A percentile compares a stretch with the other conserved stretches of the same genome.
Conservation (phyloP, 2,888 invertebrate genomes). For the Ochlodes sylvanus region DNA sequence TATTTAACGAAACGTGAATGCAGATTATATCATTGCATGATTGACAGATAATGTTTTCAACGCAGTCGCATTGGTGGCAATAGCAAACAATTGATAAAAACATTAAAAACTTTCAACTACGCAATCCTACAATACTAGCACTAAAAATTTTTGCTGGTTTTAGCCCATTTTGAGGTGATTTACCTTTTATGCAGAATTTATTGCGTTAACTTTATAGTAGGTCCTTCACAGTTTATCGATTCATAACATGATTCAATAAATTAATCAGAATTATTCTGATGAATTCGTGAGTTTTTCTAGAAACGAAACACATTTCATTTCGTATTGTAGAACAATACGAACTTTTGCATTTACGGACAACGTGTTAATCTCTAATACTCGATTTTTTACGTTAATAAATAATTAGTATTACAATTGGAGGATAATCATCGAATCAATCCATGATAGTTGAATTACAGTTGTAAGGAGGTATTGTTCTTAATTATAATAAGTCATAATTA, state of each 20-base stretch:
- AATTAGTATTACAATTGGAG: too few relatives aligned
- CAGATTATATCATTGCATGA: constrained; percentile 28
- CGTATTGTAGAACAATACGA: too few relatives aligned
- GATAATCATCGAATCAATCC: too few relatives aligned
- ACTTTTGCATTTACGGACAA: too few relatives aligned
- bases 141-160: constrained; percentile 5
- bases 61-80: constrained; percentile 14
- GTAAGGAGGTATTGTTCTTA: too few relatives aligned
- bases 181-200: not conserved
- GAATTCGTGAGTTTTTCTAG: not conserved
- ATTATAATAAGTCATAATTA: too few relatives aligned
- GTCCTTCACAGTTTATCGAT: not conserved
- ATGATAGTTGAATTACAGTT: too few relatives aligned
- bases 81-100: constrained; percentile 10
- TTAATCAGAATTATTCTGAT: not conserved
- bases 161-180: constrained; percentile 14
- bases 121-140: constrained; percentile 5
- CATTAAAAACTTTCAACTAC: constrained; percentile 8
- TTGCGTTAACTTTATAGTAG: constrained; percentile 7
- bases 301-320: not conserved
- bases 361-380: too few relatives aligned
- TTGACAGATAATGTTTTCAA: constrained; percentile 14
- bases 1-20: constrained; percentile 21
- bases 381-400: too few relatives aligned
- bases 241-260: not conserved